A percentile compares a stretch with the other conserved stretches of the same genome.
Evolutionary conservation across 2,797 vertebrate genomes (phyloP).

Genomic region (Psittacula derbiana): DNA sequence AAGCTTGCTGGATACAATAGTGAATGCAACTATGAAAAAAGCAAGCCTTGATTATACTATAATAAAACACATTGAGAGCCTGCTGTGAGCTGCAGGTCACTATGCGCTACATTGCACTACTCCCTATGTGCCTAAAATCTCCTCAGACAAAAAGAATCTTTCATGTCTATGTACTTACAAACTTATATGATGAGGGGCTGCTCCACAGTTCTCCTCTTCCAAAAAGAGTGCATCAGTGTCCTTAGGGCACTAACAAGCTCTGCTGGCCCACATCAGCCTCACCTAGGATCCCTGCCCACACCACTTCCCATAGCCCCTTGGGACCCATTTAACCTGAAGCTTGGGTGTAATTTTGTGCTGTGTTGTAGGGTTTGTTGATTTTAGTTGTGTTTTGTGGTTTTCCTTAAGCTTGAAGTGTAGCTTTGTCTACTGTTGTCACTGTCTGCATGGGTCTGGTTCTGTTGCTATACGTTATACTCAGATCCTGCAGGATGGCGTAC

Average conservation of each 20-base stretch:
- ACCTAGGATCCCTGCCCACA: not conserved
- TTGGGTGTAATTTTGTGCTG: rapidly evolving
- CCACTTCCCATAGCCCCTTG: not conserved
- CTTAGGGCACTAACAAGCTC: not conserved
- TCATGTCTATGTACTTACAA: rapidly evolving
- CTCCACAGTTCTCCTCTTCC: rapidly evolving
- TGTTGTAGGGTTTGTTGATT: rapidly evolving
- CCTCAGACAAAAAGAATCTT: rapidly evolving
- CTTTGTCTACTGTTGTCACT: rapidly evolving
- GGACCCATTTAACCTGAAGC: not conserved
- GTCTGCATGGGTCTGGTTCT: rapidly evolving
- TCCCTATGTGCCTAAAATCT: rapidly evolving
- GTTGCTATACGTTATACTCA: rapidly evolving
- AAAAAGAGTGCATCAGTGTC: rapidly evolving
- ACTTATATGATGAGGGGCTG: rapidly evolving
- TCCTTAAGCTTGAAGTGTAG: rapidly evolving
- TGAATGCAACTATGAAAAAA: rapidly evolving
- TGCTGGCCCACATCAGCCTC: not conserved
- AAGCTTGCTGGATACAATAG: not conserved
- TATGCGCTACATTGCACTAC: rapidly evolving
- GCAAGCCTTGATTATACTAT: not conserved
- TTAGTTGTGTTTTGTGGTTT: rapidly evolving
- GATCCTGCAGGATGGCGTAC: rapidly evolving
- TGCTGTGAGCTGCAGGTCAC: rapidly evolving
- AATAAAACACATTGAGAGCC: not conserved